These are phyloP conservation scores for Chloroceryle inda DNA, from an alignment of 2,797 vertebrate species.

Conservation along the genomic window DNA sequence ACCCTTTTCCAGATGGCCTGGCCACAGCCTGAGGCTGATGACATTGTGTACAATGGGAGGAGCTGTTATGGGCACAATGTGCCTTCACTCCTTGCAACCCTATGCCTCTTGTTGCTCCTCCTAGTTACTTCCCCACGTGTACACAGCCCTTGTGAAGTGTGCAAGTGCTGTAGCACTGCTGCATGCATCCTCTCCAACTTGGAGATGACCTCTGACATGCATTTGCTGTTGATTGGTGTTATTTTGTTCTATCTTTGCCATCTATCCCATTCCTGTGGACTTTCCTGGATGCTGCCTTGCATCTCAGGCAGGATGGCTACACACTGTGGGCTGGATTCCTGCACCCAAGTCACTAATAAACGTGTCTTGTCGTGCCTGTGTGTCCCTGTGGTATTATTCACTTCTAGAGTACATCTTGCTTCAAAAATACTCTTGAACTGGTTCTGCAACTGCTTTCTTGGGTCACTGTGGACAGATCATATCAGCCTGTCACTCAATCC, in stretches of 20 bases:
- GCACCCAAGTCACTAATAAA: neutral
- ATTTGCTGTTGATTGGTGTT: neutral
- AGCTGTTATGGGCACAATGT: neutral
- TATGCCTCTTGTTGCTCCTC: neutral
- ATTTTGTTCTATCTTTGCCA: neutral
- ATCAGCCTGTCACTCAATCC: neutral
- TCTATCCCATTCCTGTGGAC: neutral
- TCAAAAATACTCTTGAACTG: neutral
- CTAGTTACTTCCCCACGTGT: neutral
- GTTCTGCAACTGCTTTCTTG: neutral
- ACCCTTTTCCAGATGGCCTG: neutral
- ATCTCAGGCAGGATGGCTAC: neutral
- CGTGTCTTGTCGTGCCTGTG: neutral
- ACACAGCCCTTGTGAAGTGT: accelerated
- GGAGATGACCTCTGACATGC: accelerated
- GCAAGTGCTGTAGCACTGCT: neutral
- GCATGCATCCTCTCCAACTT: neutral
- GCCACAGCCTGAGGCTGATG: neutral
- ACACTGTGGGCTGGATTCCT: neutral
- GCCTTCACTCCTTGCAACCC: neutral
- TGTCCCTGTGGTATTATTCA: neutral
- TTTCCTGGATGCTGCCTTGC: neutral
- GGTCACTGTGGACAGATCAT: neutral
- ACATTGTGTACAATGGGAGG: too few species aligned
- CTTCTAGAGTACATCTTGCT: neutral